These are phyloP conservation scores for Criorhina ranunculi DNA, from an alignment of 2,888 invertebrate species.

Conservation along the genomic window DNA sequence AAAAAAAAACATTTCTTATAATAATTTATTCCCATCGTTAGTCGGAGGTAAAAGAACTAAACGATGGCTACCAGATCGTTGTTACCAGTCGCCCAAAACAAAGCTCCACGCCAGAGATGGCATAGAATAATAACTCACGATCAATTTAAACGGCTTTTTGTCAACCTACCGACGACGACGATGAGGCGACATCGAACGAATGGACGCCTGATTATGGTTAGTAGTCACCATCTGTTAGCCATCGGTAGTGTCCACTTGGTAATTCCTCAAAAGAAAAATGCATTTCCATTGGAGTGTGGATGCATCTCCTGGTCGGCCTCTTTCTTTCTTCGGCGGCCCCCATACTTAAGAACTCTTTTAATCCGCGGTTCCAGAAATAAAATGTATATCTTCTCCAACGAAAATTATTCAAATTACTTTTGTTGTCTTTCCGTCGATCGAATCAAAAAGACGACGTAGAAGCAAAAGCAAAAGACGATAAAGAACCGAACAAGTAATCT, in stretches of 20 bases:
- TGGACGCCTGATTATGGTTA: not conserved
- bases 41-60: slow-evolving; percentile 27
- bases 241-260: slow-evolving; percentile 59
- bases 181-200: no score
- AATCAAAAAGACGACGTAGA: slow-evolving; percentile 10
- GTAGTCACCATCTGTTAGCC: slow-evolving; percentile 25
- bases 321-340: not conserved
- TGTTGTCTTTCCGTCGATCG: slow-evolving; percentile 60
- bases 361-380: slow-evolving; percentile 65
- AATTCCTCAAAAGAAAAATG: slow-evolving; percentile 52
- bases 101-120: slow-evolving; percentile 29
- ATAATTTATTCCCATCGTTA: slow-evolving; percentile 70
- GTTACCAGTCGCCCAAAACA: slow-evolving; percentile 46
- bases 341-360: slow-evolving; percentile 49
- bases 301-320: slow-evolving; percentile 35
- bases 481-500: slow-evolving; percentile 69
- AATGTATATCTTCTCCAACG: slow-evolving; percentile 32
- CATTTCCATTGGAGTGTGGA: slow-evolving; percentile 26
- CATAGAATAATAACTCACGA: slow-evolving; percentile 69
- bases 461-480: slow-evolving; percentile 31
- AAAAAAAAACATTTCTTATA: slow-evolving; percentile 36
- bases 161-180: slow-evolving; percentile 48
- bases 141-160: slow-evolving; percentile 76
- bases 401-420: slow-evolving; percentile 66
- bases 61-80: slow-evolving; percentile 19